phyloP scores from a whole-genome alignment of 2,113 vertebrate genomes.

The Globicephala melas region DNA sequence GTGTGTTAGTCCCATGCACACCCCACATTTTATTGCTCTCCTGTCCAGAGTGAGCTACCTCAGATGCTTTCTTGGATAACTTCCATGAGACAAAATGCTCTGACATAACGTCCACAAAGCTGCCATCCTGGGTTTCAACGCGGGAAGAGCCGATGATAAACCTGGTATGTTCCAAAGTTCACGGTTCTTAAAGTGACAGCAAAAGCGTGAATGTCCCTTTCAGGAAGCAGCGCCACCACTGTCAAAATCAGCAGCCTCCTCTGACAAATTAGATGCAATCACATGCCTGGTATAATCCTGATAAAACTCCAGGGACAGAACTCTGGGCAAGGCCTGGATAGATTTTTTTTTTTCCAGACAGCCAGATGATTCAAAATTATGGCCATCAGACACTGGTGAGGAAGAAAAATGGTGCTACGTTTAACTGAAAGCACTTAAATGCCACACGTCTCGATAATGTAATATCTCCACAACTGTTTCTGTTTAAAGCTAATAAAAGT shows the following conservation, averaged over 20 bases:
- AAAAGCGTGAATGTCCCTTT: not conserved
- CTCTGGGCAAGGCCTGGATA: constrained; percentile 51
- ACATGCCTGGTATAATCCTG: constrained; percentile 62
- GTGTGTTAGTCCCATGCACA: accelerated
- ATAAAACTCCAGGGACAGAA: constrained; percentile 58
- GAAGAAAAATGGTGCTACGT: constrained; percentile 77
- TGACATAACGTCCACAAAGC: accelerated
- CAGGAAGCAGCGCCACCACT: not conserved
- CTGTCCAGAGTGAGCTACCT: accelerated
- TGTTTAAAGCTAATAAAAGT: constrained; percentile 88
- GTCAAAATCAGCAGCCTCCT: constrained; percentile 44
- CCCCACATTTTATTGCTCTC: accelerated
- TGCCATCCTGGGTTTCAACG: accelerated
- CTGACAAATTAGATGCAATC: constrained; percentile 64
- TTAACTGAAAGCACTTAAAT: constrained; percentile 82
- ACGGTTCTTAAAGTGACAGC: accelerated
- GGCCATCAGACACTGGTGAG: constrained; percentile 77
- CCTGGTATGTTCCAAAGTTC: not conserved
- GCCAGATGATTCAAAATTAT: constrained; percentile 82
- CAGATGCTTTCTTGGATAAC: not conserved
- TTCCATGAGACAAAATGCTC: not conserved
- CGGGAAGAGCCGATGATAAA: accelerated
- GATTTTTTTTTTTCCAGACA: constrained; percentile 77
- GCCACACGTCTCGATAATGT: constrained; percentile 76
- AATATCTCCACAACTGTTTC: constrained; percentile 87